A percentile compares a stretch with the other conserved stretches of the same genome.
Conservation (phyloP, 2,888 invertebrate genomes). For the Acleris holmiana region DNA sequence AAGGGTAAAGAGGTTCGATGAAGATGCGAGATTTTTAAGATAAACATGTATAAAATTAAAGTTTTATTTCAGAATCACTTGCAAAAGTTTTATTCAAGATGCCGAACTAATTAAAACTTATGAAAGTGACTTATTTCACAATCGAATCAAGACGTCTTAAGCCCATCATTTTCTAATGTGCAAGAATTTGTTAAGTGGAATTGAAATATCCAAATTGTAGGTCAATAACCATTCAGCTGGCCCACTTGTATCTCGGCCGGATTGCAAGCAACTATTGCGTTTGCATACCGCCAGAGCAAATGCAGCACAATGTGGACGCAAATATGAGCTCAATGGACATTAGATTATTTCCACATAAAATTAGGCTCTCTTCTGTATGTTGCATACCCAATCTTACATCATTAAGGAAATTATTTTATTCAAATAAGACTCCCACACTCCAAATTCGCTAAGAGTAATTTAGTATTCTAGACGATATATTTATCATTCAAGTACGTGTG, state of each 20-base stretch:
- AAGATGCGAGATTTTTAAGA: background rate
- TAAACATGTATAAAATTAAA: background rate
- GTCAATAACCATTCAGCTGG: constrained; percentile 34
- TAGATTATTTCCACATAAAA: constrained; percentile 22
- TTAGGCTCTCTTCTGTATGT: constrained; percentile 1
- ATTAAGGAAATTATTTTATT: constrained; percentile 25
- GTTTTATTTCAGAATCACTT: background rate
- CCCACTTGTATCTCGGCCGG: constrained; percentile 35
- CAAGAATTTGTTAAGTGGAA: constrained; percentile 28
- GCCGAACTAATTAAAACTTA: background rate
- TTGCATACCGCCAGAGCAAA: constrained; percentile 31
- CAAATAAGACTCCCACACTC: constrained; percentile 10
- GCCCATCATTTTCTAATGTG: constrained; percentile 11
- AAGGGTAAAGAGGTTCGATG: background rate
- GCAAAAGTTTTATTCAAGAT: background rate
- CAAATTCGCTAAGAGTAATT: constrained; percentile 8
- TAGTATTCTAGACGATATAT: constrained; percentile 28
- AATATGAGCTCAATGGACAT: constrained; percentile 26
- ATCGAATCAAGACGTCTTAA: constrained; percentile 9
- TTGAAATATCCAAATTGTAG: constrained; percentile 35
- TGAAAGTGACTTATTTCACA: constrained; percentile 15
- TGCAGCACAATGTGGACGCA: constrained; percentile 19
- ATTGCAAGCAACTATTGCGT: constrained; percentile 33
- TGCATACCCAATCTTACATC: constrained; percentile 26
- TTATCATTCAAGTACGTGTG: constrained; percentile 34